Evolutionary conservation across 2,113 vertebrate genomes (phyloP), one percentile per base, ranked within the genome.

Genomic region (Geococcyx californianus): DNA sequence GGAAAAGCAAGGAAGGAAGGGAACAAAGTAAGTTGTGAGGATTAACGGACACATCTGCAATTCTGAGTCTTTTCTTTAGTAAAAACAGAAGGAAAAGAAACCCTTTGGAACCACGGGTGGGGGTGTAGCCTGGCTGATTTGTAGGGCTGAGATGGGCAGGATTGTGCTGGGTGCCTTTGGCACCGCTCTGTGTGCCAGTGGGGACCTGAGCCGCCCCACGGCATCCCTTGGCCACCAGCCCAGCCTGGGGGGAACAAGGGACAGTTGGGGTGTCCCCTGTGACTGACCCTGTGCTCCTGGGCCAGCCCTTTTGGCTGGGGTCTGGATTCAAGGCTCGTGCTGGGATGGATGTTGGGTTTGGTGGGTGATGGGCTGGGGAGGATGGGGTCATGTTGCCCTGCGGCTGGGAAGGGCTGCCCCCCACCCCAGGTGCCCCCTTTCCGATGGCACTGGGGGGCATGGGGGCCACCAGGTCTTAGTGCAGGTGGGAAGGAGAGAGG

Each of bases 41-140:
- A 95, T 92, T 97, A 93, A 97, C 84, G 70, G 96, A 78, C 87
- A 55, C 83, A 66, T 51, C 88, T 74, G 69, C 93, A 83, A 87
- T 96, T 88, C 45, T 25, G 69, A 93, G 90, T 81, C 28, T 89
- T 95, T 68, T 84, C 83, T 82, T 78, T 51, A 33, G 47, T 28
- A 10, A 84, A 89, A 94, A 52, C 16, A 26, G 20, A 33, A 54
- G 72, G 72, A 56, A 29, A 47, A 31, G 8, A 4, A 0, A 3
- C 13, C 21, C 26, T 26, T 87, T 38, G 28, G 82, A 90, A 62
- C 2, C 3, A 3, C 6, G 40, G 49, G 10, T 38, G 34, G 3
- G 51, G 34, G 15, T n/a, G n/a, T 7, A 18, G 25, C 56, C 10
- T 13, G 77, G 79, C 23, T 82, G 68, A 9, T 47, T 79, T 1